Base-by-base conservation (phyloP, 2,888 invertebrate species). In the Watsonalla binaria region DNA sequence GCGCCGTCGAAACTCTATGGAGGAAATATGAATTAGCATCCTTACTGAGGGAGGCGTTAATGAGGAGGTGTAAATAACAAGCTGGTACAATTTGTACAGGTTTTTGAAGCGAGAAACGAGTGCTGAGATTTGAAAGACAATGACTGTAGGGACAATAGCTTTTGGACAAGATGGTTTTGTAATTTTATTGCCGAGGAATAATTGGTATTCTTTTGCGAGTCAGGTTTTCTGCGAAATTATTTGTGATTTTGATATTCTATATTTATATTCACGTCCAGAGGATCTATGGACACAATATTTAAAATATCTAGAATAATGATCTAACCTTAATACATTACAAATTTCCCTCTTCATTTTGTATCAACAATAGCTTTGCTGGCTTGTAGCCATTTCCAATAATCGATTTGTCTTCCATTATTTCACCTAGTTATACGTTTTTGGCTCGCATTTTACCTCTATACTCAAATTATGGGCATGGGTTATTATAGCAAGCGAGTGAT, bases 21-120 rank as follows among this genome's bases (percentile, higher is more conserved):
- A 73, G 76, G 81, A 87, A 85, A 84, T 87, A 86, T 86, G 84
- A 87, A 88, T 87, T 85, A 86, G 82, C 74, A 76, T 76, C 75
- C 74, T 79, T 70, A 65, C 56, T 67, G 66, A 70, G 74, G 72
- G 76, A 74, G 73, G 72, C 70, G 76, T 65, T 85, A 84, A 85
- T 80, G 77, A 82, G 60, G 59, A 66, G 66, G 66, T 68, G 65
- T 60, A 70, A 72, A 74, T 70, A 69, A 66, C 55, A 60, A 54
- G 53, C 48, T 46, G 57, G 57, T 56, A 48, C 46, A 52, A 53
- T 51, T 39, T 13, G 46, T 39, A 49, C 11, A 8, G 42, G 42
- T 11, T 37, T 37, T 39, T 37, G 37, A 49, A 5, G 49, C 37
- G 37, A 14, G 37, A 15, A 49, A 15, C 9, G 8, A 11, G 42